Evolutionary conservation across 2,888 invertebrate genomes (phyloP), one percentile per base, ranked within the genome.

Genomic region (Pachliopta kotzebuea): DNA sequence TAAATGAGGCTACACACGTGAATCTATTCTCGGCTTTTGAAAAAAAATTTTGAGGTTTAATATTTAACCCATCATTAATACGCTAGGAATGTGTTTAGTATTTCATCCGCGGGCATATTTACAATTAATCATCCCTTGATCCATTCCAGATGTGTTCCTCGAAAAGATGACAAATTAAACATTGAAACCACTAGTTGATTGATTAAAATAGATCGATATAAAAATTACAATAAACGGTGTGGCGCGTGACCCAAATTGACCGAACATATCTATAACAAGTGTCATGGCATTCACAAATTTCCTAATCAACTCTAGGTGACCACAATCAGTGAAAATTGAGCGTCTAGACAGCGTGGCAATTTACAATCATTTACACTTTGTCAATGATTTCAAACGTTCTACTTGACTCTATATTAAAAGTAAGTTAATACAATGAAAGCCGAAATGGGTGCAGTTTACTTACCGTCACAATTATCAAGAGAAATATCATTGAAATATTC

Each of bases 341-440:
- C 71, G 87, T 88, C 87, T 88, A 88, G 88, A 88, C 88, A 72
- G 67, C 68, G 68, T 69, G 73, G 73, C 75, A 81, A 84, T 83
- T 80, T 78, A 76, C 72, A 75, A 74, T 81, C 71, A 83, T 84
- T 85, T 77, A 79, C 77, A 70, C 76, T 68, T 71, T 72, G 69
- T 67, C 74, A 74, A 73, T 72, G 70, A 74, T 74, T 68, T 68
- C 70, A 67, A 66, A 68, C 66, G 66, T 65, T 67, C 69, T 70
- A 67, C 66, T 71, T 68, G 68, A 72, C 68, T 70, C 63, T 59
- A 68, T 62, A 62, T 67, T 62, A 59, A 65, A 65, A 60, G 20
- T 57, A 53, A 61, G 61, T 65, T 42, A 56, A 18, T 24, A 23
- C 45, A 54, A 62, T 58, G 61, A 23, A 24, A 21, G 17, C 57